Evolutionary conservation across 2,888 invertebrate genomes (phyloP), one percentile per base, ranked within the genome.

Genomic region (Clivina fossor): DNA sequence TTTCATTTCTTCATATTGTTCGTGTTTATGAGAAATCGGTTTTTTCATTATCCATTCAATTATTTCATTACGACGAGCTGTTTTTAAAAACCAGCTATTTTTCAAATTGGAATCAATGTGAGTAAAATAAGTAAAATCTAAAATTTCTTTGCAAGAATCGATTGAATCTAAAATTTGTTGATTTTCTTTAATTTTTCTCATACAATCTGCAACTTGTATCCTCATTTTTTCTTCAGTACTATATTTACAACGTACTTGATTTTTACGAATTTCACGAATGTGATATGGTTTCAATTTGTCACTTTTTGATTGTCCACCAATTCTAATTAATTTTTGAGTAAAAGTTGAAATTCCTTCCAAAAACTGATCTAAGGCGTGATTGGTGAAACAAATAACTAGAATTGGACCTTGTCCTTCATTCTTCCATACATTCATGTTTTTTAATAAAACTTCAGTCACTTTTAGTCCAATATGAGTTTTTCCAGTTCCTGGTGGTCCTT

Each of bases 301-400:
- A 66, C 79, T 81, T 64, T 83, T 84, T 3, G 84, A 82, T 65
- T 85, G 84, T 20, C 83, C 81, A 0, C 90, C 90, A 51, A 90
- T 75, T 56, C 90, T 77, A 1, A 88, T 74, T 55, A 90, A 76
- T 56, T 77, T 76, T 0, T 77, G 65, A 0, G 86, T 86, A 2
- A 79, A 72, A 18, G 70, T 64, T 0, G 84, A 65, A 7, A 88
- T 74, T 5, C 86, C 87, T 68, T 88, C 84, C 28, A 93, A 71
- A 69, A 93, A 92, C 68, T 92, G 90, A 74, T 93, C 93, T 37
- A 93, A 73, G 3, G 92, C 91, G 69, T 91, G 90, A 74, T 93
- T 93, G 4, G 91, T 92, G 68, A 84, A 90, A 65, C 90, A 89
- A 16, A 93, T 82, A 0, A 93, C 76, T 5, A 92, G 73, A 69